Base-by-base conservation (phyloP, 2,797 vertebrate genomes). In the Diceros bicornis region DNA sequence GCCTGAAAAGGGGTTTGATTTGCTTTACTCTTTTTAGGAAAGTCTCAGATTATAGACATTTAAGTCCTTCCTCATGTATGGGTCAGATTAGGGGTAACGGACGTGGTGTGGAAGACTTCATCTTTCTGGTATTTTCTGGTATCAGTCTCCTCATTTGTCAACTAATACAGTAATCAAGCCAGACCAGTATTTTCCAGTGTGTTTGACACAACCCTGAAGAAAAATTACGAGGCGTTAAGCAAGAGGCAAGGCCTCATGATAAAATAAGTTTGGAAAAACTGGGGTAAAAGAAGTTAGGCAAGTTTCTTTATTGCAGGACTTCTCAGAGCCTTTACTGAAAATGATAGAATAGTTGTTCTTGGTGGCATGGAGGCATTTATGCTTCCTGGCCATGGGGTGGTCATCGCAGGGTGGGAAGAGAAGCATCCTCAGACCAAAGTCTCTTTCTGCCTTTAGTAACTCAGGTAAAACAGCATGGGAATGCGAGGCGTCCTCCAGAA, bases 281-380 rank as follows among this genome's bases (percentile, higher is more conserved):
- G 18, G n/a, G 5, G 50, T 18, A 12, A n/a, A 81, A 61, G 23
- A 84, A 23, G 55, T 57, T 41, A 8, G 17, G 27, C 14, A 21
- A 2, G 20, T 44, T 69, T 64, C 64, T 75, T 57, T 34, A 6
- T 3, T 75, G 52, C 27, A 21, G 78, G 77, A 64, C 78, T 44
- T 79, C 72, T 91, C 78, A 61, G 91, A 66, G 55, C 37, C 87
- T 88, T 89, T 57, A 9, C 2, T 3, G 52, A 71, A 50, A 55
- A 29, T 6, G 2, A 29, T 12, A 72, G 32, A 23, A 27, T 69
- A 20, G 2, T 61, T 61, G 62, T 25, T 92, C 72, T 72, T 66
- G 34, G 81, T 59, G 91, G 21, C 14, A 1, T 1, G 6, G 61
- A 69, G 52, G 17, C 1, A 0, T 72, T 4, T n/a, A 10, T 3